Conservation (phyloP, 2,797 vertebrate species). For the Enoplosus armatus region DNA sequence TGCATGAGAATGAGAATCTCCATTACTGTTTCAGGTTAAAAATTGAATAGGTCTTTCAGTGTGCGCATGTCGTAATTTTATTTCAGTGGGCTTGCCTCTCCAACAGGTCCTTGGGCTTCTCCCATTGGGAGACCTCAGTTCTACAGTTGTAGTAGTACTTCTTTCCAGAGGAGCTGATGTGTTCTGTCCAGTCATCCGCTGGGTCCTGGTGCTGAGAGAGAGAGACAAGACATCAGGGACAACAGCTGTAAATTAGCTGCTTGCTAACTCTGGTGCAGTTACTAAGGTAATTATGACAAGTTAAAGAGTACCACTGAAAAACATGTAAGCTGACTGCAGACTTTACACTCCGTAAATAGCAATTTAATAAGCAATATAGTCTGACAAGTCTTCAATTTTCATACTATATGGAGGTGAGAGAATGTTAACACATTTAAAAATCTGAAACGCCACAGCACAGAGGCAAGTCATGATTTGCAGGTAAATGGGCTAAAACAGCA, state of each 20-base stretch:
- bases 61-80: background rate
- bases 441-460: background rate
- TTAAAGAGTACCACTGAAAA: no score
- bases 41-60: no score
- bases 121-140: conserved; percentile 99
- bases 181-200: conserved; percentile 99
- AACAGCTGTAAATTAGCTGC: no score
- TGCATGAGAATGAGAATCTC: background rate
- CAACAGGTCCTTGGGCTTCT: conserved; percentile 99
- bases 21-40: no score
- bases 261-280: no score
- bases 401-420: background rate
- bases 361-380: no score
- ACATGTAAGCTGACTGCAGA: no score
- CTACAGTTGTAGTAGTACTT: conserved; percentile 99
- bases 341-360: no score
- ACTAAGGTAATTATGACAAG: background rate
- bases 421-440: background rate
- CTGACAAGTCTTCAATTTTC: background rate
- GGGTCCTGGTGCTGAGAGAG: conserved; percentile 89
- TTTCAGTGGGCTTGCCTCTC: conserved; percentile 89
- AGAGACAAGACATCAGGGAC: background rate
- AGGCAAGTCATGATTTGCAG: background rate
- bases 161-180: conserved; percentile 99
- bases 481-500: background rate